Conservation (phyloP, 2,797 vertebrate species). For the Geotrypetes seraphini region DNA sequence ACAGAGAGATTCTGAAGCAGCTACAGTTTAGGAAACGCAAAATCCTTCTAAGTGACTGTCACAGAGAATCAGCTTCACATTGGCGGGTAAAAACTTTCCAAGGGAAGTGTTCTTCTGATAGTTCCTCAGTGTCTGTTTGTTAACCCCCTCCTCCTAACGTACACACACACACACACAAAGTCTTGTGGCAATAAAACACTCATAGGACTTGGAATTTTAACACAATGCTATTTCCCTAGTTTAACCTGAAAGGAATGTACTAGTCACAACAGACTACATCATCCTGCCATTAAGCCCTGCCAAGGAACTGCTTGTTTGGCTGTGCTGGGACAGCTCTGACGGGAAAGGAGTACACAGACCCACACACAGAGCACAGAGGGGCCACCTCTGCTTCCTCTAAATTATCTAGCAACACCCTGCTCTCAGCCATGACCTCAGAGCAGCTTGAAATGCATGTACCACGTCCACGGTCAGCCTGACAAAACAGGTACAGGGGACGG, state of each 20-base stretch:
- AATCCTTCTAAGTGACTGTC: conserved; percentile 87
- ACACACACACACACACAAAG: conserved; percentile 49
- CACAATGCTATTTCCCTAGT: conserved; percentile 74
- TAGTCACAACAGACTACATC: conserved; percentile 81
- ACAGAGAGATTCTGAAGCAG: conserved; percentile 69
- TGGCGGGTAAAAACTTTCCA: conserved; percentile 63
- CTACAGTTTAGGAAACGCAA: conserved; percentile 72
- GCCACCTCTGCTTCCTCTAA: conserved; percentile 59
- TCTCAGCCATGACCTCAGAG: conserved; percentile 44
- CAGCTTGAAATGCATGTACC: conserved; percentile 71
- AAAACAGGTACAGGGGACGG: conserved; percentile 14
- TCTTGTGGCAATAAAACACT: conserved; percentile 80
- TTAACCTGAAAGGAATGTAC: conserved; percentile 78
- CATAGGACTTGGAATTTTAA: conserved; percentile 76
- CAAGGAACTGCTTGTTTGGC: conserved; percentile 72
- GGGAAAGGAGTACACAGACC: conserved; percentile 62
- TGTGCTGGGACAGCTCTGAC: conserved; percentile 47
- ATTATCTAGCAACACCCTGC: conserved; percentile 49
- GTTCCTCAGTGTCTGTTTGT: conserved; percentile 54
- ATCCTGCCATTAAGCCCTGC: conserved; percentile 63
- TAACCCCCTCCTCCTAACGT: conserved; percentile 50
- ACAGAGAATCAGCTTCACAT: conserved; percentile 68
- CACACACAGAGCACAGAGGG: conserved; percentile 52
- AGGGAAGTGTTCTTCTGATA: conserved; percentile 60
- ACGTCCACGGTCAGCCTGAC: conserved; percentile 43